Evolutionary conservation across 2,113 vertebrate genomes (phyloP), one percentile per base, ranked within the genome.

Genomic region (Microtus ochrogaster): DNA sequence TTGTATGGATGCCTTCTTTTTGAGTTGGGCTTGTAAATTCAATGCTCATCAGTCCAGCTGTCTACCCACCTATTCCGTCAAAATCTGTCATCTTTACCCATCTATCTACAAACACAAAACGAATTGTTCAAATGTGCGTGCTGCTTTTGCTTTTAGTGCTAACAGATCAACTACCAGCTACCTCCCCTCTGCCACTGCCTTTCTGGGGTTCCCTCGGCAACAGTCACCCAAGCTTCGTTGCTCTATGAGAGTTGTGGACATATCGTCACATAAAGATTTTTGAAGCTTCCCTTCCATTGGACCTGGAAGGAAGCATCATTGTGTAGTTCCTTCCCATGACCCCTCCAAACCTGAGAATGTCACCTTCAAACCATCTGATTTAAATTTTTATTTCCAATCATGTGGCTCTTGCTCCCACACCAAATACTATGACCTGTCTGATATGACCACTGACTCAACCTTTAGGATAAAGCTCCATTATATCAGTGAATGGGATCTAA

Each of bases 271-370:
- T 41, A 10, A 41, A n/a, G 9, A 24, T 4, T 28, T 28, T 89
- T 73, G 13, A 44, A 41, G 4, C 90, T 41, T 55, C 65, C 55
- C 22, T 65, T 68, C 16, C 26, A 0, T 10, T 73, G 84, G 16
- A 21, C n/a, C 86, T n/a, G 30, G 2, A 33, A 79, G 24, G 21
- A 73, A 73, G 21, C 36, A 47, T 26, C 1, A 0, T 47, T 49
- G 63, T 41, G 47, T 1, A 61, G 24, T 22, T 30, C 84, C 10
- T 85, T 66, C 41, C 10, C 41, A 36, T 47, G 39, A 66, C 14
- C 30, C 58, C 52, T 94, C 41, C 28, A 76, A 82, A 94, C 88
- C 30, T 94, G 84, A 44, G 87, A 55, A 85, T 79, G 12, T 81
- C 22, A 78, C 11, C 12, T 91, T 65, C 49, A 82, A 91, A 81